Evolutionary conservation across 2,797 vertebrate species (phyloP), one percentile per base, ranked within the genome.

Genomic region (Clarias platycephalus): DNA sequence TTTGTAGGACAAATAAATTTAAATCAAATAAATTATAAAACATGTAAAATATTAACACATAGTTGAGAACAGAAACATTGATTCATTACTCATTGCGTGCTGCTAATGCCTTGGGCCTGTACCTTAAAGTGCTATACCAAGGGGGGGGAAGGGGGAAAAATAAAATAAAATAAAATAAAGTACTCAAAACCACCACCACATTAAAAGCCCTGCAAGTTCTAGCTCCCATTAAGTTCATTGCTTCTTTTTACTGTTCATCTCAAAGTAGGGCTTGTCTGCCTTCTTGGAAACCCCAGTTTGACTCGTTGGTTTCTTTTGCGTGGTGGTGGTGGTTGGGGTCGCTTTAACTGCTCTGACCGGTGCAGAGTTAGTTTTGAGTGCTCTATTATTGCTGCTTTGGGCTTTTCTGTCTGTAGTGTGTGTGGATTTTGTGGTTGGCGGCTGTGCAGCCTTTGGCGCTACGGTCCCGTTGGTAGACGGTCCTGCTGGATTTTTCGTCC

Each of bases 221-320:
- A 88, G 86, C 78, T 81, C 89, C 31, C 12, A 37, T n/a, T 26
- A 16, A 0, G 1, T 93, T 96, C 89, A 92, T 93, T 84, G 95
- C 92, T 96, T 96, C 90, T 92, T 96, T 90, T 92, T 95, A 53
- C 92, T 93, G 68, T 92, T 97, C 96, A 98, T 96, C 91, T 97
- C 96, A 89, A 98, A 98, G 87, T 97, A 98, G 80, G 95, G 91
- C 66, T 96, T 95, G 79, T 94, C 95, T 0, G 34, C 62, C 0
- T 92, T 93, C 83, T 94, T 95, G 82, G 89, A 86, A 88, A 94
- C 95, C 44, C 89, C 91, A 28, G 78, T 26, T 26, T 62, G 44
- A 24, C 86, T 28, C 0, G 89, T 85, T 3, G 72, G 1, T 64
- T 85, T 89, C 82, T 85, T 0, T 0, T 16, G 16, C 16, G 57